Percentiles rank a stretch among this genome's conserved stretches.
Conservation (phyloP, 2,797 vertebrate genomes). For the Falco berigora region DNA sequence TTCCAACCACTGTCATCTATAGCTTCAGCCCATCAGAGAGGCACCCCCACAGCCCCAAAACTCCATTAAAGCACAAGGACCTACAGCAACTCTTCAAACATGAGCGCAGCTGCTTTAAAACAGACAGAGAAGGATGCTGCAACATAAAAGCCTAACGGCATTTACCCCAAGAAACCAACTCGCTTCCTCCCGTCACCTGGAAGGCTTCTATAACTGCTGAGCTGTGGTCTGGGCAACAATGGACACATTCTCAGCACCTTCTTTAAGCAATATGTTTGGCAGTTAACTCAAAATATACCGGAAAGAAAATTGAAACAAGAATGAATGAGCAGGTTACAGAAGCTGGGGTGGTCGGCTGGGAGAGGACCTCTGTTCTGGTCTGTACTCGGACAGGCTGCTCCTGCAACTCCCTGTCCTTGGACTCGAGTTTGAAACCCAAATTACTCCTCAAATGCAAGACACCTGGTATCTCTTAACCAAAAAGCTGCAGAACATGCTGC, state of each 20-base stretch:
- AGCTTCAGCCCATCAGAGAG: background rate
- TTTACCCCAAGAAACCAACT: background rate
- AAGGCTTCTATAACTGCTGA: background rate
- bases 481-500: background rate
- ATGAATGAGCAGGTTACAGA: fast-evolving
- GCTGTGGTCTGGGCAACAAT: background rate
- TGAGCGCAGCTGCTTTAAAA: background rate
- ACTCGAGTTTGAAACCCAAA: background rate
- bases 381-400: background rate
- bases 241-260: background rate
- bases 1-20: background rate
- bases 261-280: background rate
- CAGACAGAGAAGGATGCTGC: background rate
- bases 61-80: background rate
- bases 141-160: background rate
- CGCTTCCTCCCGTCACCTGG: background rate
- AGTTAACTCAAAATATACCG: background rate
- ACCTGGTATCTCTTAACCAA: background rate
- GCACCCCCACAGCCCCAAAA: background rate
- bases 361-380: background rate
- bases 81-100: background rate
- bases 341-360: background rate
- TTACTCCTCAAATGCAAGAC: background rate
- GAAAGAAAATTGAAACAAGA: background rate
- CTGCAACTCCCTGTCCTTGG: background rate